Evolutionary conservation across 2,113 vertebrate genomes (phyloP).

Genomic region (Marcusenius ussheri): DNA sequence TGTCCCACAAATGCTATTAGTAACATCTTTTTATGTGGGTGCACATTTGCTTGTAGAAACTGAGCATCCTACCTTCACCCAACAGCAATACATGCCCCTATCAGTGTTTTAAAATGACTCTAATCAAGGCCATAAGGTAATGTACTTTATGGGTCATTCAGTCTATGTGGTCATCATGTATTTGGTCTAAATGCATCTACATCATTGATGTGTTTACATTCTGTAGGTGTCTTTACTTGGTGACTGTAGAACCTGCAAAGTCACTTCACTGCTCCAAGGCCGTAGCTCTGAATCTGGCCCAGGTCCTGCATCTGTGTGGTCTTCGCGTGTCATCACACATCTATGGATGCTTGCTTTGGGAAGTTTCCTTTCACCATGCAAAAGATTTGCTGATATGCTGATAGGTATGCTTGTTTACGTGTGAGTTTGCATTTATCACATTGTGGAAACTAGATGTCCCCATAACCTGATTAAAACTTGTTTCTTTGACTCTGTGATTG

Average conservation of each 20-base stretch:
- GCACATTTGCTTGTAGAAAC: background rate
- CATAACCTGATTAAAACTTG: no score
- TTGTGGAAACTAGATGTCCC: no score
- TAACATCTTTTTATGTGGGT: background rate
- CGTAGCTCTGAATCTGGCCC: background rate
- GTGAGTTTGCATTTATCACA: background rate
- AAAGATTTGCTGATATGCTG: background rate
- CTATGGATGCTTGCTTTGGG: background rate
- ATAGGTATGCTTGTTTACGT: background rate
- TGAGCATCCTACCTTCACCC: background rate
- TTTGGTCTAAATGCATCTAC: background rate
- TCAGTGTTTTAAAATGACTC: background rate
- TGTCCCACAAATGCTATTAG: background rate
- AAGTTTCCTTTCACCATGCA: background rate
- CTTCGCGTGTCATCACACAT: background rate
- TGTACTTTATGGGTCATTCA: background rate
- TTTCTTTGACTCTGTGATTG: no score
- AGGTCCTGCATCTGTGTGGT: background rate
- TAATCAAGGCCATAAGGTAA: background rate
- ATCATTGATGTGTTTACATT: background rate
- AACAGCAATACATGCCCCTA: background rate
- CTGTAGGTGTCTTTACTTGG: background rate
- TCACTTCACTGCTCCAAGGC: background rate
- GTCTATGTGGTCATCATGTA: background rate
- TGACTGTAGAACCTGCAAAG: background rate